Evolutionary conservation across 2,797 vertebrate genomes (phyloP), one percentile per base, ranked within the genome.

Genomic region (Buceros bicornis): DNA sequence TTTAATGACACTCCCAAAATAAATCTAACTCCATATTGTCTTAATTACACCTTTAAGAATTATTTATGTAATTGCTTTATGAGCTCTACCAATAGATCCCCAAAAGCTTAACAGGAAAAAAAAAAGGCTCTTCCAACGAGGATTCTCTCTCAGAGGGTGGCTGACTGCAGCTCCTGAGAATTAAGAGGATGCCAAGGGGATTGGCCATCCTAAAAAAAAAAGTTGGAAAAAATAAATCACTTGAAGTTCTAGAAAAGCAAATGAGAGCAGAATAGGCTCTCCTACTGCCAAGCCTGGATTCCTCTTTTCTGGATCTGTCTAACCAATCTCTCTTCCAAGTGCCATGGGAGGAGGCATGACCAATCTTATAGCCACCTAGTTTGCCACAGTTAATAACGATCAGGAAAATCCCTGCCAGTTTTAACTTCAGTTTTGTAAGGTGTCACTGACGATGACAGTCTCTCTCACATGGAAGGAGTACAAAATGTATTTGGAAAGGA

Each of bases 1-100:
- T 69, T 76, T 58, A 91, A 93, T 53, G 21, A 92, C 61, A 54
- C 33, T 94, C 90, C 28, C 29, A 89, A 94, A 96, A 80, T 37
- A 85, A 85, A 88, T 82, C 35, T 85, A 79, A 85, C 71, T 85
- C 58, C 37, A 26, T 48, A 56, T 13, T 78, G 65, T 16, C 42
- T 78, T 94, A 90, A 92, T 78, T 80, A 74, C 25, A 84, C 93
- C 90, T 94, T 74, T 5, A 83, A 83, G 43, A 89, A 53, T 91
- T 61, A 94, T 93, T 83, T 89, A 71, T 13, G 8, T 50, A 83
- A 93, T 78, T 93, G 76, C 43, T 95, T 92, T 67, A 87, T 40
- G 17, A 91, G 19, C 28, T 85, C 53, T 60, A 92, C 20, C 74
- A 92, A 70, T 43, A 64, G 48, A 84, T 69, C 25, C 16, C 0